Conservation (phyloP, 2,888 invertebrate genomes). For the Coecobrya sp. region DNA sequence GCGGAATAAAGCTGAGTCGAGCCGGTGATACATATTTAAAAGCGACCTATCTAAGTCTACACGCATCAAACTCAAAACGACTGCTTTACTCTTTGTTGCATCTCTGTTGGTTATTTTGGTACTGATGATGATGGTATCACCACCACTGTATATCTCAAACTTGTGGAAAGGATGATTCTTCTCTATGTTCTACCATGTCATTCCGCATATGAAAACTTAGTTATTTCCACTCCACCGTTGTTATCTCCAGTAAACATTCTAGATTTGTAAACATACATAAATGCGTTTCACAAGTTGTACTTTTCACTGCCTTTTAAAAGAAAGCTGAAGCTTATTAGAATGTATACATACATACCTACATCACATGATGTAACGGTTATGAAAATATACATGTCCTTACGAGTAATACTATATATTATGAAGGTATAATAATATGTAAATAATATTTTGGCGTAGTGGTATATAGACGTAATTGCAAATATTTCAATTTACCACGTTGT, state of each 20-base stretch:
- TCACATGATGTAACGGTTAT: neutral
- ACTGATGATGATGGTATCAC: neutral
- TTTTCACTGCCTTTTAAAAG: no score
- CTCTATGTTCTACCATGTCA: neutral
- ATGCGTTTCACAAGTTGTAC: neutral
- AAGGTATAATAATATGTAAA: neutral
- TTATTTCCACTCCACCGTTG: neutral
- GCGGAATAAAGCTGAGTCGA: neutral
- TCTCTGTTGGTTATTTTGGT: neutral
- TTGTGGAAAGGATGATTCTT: neutral
- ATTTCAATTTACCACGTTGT: conserved; percentile 29
- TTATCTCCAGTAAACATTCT: conserved; percentile 2
- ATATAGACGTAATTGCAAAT: neutral
- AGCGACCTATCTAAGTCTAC: neutral
- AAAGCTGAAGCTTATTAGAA: neutral
- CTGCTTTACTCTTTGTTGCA: neutral
- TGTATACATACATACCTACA: neutral
- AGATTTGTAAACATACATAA: neutral
- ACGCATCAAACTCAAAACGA: neutral
- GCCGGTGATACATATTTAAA: neutral
- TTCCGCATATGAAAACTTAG: conserved; percentile 3
- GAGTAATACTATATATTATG: neutral
- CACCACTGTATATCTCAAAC: neutral
- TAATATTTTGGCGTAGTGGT: neutral
- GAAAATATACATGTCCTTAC: neutral